Conservation (phyloP, 1,140 invertebrate genomes). For the Lerema accius region DNA sequence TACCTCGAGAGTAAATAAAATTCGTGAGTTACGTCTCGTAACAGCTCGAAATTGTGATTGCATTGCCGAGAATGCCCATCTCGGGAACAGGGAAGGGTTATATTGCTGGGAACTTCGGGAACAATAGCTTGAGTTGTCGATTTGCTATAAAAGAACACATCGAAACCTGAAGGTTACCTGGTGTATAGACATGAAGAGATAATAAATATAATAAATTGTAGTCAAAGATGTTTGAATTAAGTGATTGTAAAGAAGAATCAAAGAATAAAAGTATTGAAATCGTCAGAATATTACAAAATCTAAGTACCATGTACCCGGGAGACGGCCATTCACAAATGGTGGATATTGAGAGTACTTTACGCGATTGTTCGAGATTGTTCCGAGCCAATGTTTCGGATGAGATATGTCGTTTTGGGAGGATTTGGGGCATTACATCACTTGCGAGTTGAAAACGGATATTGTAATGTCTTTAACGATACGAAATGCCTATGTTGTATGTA, state of each 20-base stretch:
- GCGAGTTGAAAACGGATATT: not conserved
- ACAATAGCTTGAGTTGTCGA: not conserved
- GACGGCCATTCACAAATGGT: conserved; percentile 19
- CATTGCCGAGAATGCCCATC: not conserved
- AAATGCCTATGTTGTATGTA: too few relatives aligned
- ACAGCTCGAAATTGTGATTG: not conserved
- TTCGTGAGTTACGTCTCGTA: not conserved
- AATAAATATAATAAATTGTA: too few relatives aligned
- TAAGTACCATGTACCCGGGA: conserved; percentile 17
- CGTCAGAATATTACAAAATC: not conserved
- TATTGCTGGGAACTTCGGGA: not conserved
- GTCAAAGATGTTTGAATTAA: too few relatives aligned
- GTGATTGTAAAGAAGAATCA: too few relatives aligned
- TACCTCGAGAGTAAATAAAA: not conserved
- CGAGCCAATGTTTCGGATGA: conserved; percentile 8
- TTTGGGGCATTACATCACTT: not conserved
- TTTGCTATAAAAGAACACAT: too few relatives aligned
- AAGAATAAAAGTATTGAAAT: too few relatives aligned
- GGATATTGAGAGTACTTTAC: conserved; percentile 8
- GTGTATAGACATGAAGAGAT: too few relatives aligned
- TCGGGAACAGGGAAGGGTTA: not conserved
- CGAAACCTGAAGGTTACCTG: too few relatives aligned
- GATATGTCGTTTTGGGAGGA: not conserved
- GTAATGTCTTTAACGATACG: not conserved
- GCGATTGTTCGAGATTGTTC: conserved; percentile 3